These are phyloP conservation scores for Brachyistius frenatus DNA, from an alignment of 2,113 vertebrate species.

Conservation along the genomic window DNA sequence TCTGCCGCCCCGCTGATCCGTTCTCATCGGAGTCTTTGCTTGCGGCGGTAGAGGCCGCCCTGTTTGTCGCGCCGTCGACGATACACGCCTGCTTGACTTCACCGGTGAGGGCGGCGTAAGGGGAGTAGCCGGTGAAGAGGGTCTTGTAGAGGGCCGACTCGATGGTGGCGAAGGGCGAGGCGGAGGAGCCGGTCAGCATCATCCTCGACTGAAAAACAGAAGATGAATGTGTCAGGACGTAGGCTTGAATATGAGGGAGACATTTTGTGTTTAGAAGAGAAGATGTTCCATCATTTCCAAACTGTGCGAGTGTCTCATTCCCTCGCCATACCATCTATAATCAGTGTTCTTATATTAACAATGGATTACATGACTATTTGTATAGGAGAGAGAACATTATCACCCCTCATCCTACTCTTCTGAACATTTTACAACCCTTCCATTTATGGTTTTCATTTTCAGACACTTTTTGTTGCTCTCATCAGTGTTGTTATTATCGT, in stretches of 20 bases:
- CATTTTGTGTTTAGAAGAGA: background rate
- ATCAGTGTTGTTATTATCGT: no score
- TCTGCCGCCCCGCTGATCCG: background rate
- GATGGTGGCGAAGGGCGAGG: constrained; percentile 84
- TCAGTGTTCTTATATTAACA: no score
- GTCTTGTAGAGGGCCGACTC: constrained; percentile 85
- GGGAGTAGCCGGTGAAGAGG: constrained; percentile 84
- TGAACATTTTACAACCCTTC: no score
- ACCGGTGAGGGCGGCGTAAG: constrained; percentile 70
- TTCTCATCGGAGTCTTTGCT: constrained; percentile 47
- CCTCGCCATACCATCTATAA: background rate
- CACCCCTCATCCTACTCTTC: no score
- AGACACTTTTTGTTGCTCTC: no score
- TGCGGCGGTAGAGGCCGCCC: background rate
- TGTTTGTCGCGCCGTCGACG: constrained; percentile 10
- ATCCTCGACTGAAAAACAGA: constrained; percentile 84
- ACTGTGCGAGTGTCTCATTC: no score
- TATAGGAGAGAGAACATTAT: no score
- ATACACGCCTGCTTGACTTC: constrained; percentile 51
- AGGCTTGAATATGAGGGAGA: background rate
- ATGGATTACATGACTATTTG: no score
- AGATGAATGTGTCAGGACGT: background rate
- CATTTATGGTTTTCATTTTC: no score
- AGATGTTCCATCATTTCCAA: no score
- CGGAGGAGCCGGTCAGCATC: constrained; percentile 86